A percentile compares a stretch with the other conserved stretches of the same genome.
Evolutionary conservation across 2,797 vertebrate species (phyloP).

Genomic region (Myripristis jacobus): DNA sequence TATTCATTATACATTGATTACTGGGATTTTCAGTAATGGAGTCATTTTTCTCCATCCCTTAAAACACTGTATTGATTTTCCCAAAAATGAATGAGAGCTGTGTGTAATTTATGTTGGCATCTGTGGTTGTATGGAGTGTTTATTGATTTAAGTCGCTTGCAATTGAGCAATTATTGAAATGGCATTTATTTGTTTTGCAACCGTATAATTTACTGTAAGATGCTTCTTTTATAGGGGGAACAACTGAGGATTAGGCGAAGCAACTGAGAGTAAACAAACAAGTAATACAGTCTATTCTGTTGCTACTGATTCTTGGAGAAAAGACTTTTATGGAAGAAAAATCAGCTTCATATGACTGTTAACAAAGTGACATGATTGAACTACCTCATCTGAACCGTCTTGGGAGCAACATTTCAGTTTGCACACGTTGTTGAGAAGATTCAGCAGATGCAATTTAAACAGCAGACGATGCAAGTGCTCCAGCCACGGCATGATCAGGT

Average conservation of each 20-base stretch:
- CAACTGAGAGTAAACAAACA: constrained; percentile 26
- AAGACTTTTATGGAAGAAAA: constrained; percentile 16
- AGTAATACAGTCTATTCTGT: constrained; percentile 31
- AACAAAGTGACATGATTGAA: constrained; percentile 3
- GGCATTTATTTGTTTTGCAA: constrained; percentile 53
- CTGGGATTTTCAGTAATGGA: constrained; percentile 82
- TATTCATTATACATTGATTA: constrained; percentile 81
- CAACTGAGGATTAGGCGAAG: constrained; percentile 49
- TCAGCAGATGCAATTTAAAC: not conserved
- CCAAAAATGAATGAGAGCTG: constrained; percentile 83
- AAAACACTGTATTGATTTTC: constrained; percentile 85
- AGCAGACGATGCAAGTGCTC: not conserved
- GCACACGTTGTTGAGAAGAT: not conserved
- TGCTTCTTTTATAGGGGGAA: constrained; percentile 48
- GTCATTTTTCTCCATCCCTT: constrained; percentile 80
- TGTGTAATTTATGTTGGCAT: constrained; percentile 66
- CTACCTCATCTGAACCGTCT: constrained; percentile 13
- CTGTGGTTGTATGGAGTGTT: constrained; percentile 56
- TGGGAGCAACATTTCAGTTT: not conserved
- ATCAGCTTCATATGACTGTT: not conserved
- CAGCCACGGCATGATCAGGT: not conserved
- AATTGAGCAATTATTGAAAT: constrained; percentile 68
- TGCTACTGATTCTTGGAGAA: not conserved
- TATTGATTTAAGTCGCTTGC: constrained; percentile 65
- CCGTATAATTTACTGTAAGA: constrained; percentile 56